Percentiles rank a stretch among this genome's conserved stretches.
Conservation (phyloP, 2,797 vertebrate species). For the Parotocinclus haroldoi region DNA sequence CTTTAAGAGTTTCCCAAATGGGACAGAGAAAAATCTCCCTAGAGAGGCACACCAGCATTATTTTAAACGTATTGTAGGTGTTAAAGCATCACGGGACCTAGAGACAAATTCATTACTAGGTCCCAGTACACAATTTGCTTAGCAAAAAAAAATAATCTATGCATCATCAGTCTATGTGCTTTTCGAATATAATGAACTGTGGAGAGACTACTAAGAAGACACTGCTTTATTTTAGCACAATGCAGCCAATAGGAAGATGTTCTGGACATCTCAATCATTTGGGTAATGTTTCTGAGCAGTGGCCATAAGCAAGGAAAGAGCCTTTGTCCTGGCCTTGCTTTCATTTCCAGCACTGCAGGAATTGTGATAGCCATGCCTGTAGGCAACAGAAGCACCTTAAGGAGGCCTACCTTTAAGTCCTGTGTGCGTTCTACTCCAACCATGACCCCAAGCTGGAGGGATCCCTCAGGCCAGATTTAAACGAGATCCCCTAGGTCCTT, state of each 20-base stretch:
- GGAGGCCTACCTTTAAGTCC: conserved; percentile 78
- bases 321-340: conserved; percentile 73
- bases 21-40: no score
- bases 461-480: conserved; percentile 82
- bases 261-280: conserved; percentile 58
- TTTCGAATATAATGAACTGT: no score
- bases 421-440: conserved; percentile 70
- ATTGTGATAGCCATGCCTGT: conserved; percentile 75
- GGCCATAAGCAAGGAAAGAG: conserved; percentile 67
- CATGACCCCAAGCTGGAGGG: conserved; percentile 77
- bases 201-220: conserved; percentile 9
- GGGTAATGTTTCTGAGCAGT: conserved; percentile 73
- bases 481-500: conserved; percentile 78
- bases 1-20: no score
- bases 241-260: conserved; percentile 40
- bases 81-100: no score
- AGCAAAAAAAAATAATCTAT: background rate
- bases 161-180: background rate
- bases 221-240: conserved; percentile 33
- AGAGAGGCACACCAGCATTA: no score
- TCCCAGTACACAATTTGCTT: no score
- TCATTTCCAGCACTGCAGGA: conserved; percentile 73
- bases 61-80: no score
- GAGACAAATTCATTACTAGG: no score
- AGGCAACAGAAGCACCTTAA: conserved; percentile 78